These are phyloP conservation scores for Rhodeus uyekii DNA, from an alignment of 2,797 vertebrate species.

Conservation along the genomic window DNA sequence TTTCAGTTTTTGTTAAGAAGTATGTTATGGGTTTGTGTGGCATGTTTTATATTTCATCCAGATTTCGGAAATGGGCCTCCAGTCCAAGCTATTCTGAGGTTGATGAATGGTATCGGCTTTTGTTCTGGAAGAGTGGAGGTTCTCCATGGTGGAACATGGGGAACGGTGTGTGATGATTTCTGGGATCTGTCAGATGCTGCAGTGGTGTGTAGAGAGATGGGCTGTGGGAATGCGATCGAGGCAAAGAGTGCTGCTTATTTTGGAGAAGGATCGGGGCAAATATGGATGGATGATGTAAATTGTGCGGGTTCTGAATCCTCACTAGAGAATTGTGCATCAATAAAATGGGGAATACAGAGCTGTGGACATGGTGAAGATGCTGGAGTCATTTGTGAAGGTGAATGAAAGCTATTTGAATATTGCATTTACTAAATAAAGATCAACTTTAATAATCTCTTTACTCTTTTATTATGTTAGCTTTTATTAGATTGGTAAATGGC, in stretches of 20 bases:
- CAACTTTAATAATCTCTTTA: background rate
- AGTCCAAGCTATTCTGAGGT: background rate
- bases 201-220: slow-evolving; percentile 55
- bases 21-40: background rate
- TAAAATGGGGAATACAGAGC: background rate
- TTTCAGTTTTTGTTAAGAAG: background rate
- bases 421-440: background rate
- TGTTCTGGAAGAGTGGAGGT: slow-evolving; percentile 50
- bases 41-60: background rate
- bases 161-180: background rate
- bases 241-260: slow-evolving; percentile 33
- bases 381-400: slow-evolving; percentile 26
- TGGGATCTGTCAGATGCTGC: slow-evolving; percentile 59
- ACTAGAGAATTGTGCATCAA: background rate
- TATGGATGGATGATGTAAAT: slow-evolving; percentile 8
- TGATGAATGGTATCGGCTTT: background rate
- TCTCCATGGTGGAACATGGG: background rate
- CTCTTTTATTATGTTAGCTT: background rate
- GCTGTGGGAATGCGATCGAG: slow-evolving; percentile 58
- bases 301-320: background rate
- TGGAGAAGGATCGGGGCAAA: background rate
- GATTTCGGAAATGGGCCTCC: background rate
- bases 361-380: background rate
- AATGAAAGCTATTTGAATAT: background rate
- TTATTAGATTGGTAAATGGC: background rate